Conservation (phyloP, 2,888 invertebrate genomes). For the Ectropis crepuscularia region DNA sequence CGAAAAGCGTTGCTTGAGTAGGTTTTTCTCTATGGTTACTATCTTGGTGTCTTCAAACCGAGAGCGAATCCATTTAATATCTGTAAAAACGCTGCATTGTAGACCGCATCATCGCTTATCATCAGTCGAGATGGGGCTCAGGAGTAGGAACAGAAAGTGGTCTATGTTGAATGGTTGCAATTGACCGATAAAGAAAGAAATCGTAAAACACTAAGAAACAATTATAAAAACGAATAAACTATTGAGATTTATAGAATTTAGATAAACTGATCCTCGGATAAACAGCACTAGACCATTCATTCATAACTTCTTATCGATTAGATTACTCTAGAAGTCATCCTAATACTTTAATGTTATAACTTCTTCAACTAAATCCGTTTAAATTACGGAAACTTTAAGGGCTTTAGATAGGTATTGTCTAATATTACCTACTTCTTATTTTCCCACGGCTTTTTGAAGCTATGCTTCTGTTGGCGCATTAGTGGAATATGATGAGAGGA, state of each 20-base stretch:
- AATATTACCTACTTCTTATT: not conserved
- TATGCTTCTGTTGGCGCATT: not conserved
- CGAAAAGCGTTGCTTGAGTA: too few species aligned
- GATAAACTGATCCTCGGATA: slow-evolving; percentile 25
- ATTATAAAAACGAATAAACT: not conserved
- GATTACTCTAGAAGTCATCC: slow-evolving; percentile 28
- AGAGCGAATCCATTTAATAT: too few species aligned
- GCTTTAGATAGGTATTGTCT: slow-evolving; percentile 29
- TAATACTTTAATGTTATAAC: slow-evolving; percentile 32
- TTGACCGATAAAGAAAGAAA: not conserved
- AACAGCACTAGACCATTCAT: slow-evolving; percentile 18
- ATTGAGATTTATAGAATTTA: slow-evolving; percentile 18
- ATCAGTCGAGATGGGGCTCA: too few species aligned
- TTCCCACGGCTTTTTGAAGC: slow-evolving; percentile 13
- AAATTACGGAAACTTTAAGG: slow-evolving; percentile 21
- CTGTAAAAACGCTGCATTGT: too few species aligned
- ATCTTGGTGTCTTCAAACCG: too few species aligned
- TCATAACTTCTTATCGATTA: slow-evolving; percentile 29
- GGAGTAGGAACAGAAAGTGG: too few species aligned
- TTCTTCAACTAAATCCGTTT: slow-evolving; percentile 27
- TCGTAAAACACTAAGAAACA: not conserved
- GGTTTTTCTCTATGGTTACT: too few species aligned
- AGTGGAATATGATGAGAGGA: too few species aligned
- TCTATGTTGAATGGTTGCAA: too few species aligned
- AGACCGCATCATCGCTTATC: too few species aligned